Evolutionary conservation across 2,888 invertebrate genomes (phyloP), one percentile per base, ranked within the genome.

Genomic region (Drosophila antonietae): DNA sequence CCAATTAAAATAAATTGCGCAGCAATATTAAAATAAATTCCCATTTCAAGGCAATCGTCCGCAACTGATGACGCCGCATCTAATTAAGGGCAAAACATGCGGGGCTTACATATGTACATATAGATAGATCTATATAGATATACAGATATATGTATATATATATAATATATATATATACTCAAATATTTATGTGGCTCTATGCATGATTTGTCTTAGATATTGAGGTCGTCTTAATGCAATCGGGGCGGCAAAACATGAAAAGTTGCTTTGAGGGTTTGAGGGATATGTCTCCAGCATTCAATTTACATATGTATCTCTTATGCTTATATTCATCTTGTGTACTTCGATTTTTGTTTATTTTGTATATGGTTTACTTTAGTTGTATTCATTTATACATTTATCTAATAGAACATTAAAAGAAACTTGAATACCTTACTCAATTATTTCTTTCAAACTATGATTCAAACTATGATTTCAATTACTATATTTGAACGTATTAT

Each of bases 1-100:
- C 89, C 90, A 88, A 88, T 88, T 88, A 88, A 88, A 90, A 90
- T 90, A 88, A 90, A 89, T 90, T 89, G 90, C 89, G 82, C 78
- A 74, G 80, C 89, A 80, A 90, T 87, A 81, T 90, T 88, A 88
- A 87, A 87, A 87, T 87, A 79, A 80, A 88, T 80, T 88, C 80
- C 68, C 76, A 67, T 73, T 75, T 59, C 63, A 81, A 77, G 75
- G 74, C 84, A 67, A 41, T 46, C 58, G 61, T 61, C 53, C 33
- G 39, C 67, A 49, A 67, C 76, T 77, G 77, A 77, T 77, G 77
- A 77, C 77, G 70, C 75, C 67, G 71, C 59, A 75, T 88, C 81
- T 81, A 84, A 84, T 84, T 84, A 84, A 74, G 88, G 74, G 68
- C 70, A 67, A 72, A 70, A 64, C 53, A 59, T 68, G 73, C 64